Percentiles rank a stretch among this genome's conserved stretches.
phyloP scores from a whole-genome alignment of 2,888 invertebrate genomes.

The Noctua janthina region DNA sequence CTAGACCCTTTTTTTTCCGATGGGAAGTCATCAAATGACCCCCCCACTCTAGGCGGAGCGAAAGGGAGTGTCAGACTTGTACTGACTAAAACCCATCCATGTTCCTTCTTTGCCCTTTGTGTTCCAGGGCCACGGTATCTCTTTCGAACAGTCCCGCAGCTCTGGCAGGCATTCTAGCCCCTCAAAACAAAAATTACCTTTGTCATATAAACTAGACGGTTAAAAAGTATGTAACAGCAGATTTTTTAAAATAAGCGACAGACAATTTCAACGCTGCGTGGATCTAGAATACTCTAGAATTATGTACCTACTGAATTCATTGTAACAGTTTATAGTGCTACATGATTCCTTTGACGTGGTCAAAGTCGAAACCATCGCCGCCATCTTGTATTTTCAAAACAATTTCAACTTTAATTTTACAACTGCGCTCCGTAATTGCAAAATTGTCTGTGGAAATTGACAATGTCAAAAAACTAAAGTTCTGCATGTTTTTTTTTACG shows the following conservation, averaged over 20 bases:
- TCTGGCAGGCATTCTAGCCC: background rate
- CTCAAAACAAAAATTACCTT: background rate
- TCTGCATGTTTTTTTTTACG: too few relatives aligned
- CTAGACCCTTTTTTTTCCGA: background rate
- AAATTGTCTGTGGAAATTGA: too few relatives aligned
- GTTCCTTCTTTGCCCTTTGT: too few relatives aligned
- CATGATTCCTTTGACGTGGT: background rate
- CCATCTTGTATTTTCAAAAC: background rate
- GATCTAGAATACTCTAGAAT: background rate
- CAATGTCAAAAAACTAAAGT: too few relatives aligned
- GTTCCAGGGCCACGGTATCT: too few relatives aligned
- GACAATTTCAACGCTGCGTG: background rate
- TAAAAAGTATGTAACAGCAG: background rate
- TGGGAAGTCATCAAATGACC: too few relatives aligned
- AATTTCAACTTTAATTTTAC: background rate
- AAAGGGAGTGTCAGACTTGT: too few relatives aligned
- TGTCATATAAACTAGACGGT: background rate
- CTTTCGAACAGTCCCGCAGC: too few relatives aligned
- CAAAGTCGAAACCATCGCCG: background rate
- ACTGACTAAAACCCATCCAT: too few relatives aligned
- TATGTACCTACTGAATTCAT: background rate
- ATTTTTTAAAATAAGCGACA: background rate
- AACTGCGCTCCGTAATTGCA: background rate
- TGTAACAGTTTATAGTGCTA: background rate
- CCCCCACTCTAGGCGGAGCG: too few relatives aligned